phyloP scores from a whole-genome alignment of 2,888 invertebrate species.

The Biston betularia region DNA sequence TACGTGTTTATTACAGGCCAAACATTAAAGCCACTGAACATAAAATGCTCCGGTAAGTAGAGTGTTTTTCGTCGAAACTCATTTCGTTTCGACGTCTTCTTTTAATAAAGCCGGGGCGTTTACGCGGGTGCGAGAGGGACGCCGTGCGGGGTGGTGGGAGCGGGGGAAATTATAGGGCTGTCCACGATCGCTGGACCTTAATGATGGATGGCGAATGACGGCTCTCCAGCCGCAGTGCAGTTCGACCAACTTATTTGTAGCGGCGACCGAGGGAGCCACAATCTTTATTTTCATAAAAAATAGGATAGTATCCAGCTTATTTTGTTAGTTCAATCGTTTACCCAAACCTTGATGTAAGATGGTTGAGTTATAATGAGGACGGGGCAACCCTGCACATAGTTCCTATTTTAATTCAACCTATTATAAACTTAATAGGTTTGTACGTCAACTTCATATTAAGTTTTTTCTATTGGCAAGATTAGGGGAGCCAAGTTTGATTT shows the following conservation, averaged over 20 bases:
- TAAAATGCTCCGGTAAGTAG: conserved; percentile 52
- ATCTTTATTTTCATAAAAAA: neutral
- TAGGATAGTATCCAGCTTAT: neutral
- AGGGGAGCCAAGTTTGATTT: conserved; percentile 21
- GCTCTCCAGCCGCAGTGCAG: conserved; percentile 35
- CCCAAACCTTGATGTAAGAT: neutral
- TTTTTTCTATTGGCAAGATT: conserved; percentile 21
- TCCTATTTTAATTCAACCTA: conserved; percentile 55
- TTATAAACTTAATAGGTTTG: conserved; percentile 42
- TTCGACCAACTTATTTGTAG: neutral
- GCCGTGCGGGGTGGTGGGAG: conserved; percentile 54
- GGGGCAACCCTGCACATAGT: conserved; percentile 69
- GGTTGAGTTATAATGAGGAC: conserved; percentile 61
- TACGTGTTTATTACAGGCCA: conserved; percentile 45
- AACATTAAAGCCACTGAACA: conserved; percentile 58
- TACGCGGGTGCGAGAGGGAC: conserved; percentile 50
- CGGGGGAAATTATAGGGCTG: conserved; percentile 81
- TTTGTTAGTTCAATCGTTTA: neutral
- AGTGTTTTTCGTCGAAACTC: conserved; percentile 69
- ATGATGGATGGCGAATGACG: conserved; percentile 77
- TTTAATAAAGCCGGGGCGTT: conserved; percentile 67
- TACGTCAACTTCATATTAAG: conserved; percentile 22
- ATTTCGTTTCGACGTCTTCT: conserved; percentile 72
- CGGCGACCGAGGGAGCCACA: neutral
- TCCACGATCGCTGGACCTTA: conserved; percentile 68